phyloP scores from a whole-genome alignment of 2,113 vertebrate species.

The Asarcornis scutulata region DNA sequence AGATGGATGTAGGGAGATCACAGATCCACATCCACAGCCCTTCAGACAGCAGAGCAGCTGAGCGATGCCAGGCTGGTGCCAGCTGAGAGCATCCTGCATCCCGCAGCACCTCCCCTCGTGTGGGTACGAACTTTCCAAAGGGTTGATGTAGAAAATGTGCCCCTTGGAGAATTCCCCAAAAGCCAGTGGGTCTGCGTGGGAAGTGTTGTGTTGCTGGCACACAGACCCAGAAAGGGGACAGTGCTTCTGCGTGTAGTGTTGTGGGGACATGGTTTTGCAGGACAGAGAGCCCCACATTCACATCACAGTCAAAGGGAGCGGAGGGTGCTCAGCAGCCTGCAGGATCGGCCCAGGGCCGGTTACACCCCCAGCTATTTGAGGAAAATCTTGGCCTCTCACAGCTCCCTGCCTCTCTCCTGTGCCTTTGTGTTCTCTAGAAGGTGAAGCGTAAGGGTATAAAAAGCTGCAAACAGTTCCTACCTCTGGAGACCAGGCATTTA shows the following conservation, averaged over 20 bases:
- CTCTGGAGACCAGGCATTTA: constrained; percentile 87
- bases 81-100: not conserved
- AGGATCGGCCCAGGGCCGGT: constrained; percentile 34
- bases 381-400: constrained; percentile 59
- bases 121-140: not conserved
- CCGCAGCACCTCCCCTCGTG: not conserved
- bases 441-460: constrained; percentile 86
- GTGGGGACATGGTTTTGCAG: not conserved
- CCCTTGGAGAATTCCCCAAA: not conserved
- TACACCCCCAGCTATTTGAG: constrained; percentile 58
- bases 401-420: constrained; percentile 58
- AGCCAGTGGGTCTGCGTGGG: accelerated
- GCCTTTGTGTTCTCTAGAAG: constrained; percentile 85
- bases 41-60: not conserved
- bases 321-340: not conserved
- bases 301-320: not conserved
- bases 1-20: not conserved
- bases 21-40: not conserved
- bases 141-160: not conserved
- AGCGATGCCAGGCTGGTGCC: not conserved
- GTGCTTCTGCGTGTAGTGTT: accelerated
- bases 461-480: constrained; percentile 88
- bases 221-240: not conserved
- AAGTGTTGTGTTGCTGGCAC: not conserved
- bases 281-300: constrained; percentile 17